Evolutionary conservation across 2,888 invertebrate genomes (phyloP).

Genomic region (Frankliniella fusca): DNA sequence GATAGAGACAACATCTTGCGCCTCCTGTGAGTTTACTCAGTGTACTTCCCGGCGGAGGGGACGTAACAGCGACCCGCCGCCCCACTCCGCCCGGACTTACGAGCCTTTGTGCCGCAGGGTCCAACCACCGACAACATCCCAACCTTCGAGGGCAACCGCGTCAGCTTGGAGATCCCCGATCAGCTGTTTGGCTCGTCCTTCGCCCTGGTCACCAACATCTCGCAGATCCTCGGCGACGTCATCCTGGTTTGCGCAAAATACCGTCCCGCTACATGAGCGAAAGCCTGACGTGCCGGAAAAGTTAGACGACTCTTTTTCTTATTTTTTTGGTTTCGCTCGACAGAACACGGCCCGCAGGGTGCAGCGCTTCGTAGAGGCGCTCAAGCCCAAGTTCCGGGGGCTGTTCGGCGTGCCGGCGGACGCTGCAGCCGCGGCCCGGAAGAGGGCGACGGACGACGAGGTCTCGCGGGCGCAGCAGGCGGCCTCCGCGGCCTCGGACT

Average conservation of each 20-base stretch:
- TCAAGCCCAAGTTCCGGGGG: slow-evolving; percentile 36
- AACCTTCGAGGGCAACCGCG: slow-evolving; percentile 51
- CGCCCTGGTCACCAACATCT: slow-evolving; percentile 61
- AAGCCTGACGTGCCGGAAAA: not conserved
- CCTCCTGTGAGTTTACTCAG: too few relatives aligned
- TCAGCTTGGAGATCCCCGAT: slow-evolving; percentile 63
- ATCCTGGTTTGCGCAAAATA: slow-evolving; percentile 53
- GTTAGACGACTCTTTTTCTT: not conserved
- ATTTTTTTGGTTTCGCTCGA: slow-evolving; percentile 15
- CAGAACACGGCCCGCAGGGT: slow-evolving; percentile 38
- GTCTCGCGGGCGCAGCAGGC: not conserved
- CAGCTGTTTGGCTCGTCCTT: slow-evolving; percentile 64
- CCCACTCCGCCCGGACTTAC: too few relatives aligned
- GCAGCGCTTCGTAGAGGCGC: slow-evolving; percentile 37
- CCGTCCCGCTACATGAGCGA: not conserved
- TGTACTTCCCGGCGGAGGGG: too few relatives aligned
- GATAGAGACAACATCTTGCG: too few relatives aligned
- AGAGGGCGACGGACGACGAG: slow-evolving; percentile 1
- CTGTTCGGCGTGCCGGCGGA: slow-evolving; percentile 33
- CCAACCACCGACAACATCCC: slow-evolving; percentile 51
- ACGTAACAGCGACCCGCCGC: too few relatives aligned
- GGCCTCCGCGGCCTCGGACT: not conserved
- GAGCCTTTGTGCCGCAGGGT: not conserved
- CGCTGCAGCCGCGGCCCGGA: not conserved
- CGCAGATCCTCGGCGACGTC: slow-evolving; percentile 61